These are phyloP conservation scores for Siniperca knerii DNA, from an alignment of 2,113 vertebrate genomes.

Conservation along the genomic window DNA sequence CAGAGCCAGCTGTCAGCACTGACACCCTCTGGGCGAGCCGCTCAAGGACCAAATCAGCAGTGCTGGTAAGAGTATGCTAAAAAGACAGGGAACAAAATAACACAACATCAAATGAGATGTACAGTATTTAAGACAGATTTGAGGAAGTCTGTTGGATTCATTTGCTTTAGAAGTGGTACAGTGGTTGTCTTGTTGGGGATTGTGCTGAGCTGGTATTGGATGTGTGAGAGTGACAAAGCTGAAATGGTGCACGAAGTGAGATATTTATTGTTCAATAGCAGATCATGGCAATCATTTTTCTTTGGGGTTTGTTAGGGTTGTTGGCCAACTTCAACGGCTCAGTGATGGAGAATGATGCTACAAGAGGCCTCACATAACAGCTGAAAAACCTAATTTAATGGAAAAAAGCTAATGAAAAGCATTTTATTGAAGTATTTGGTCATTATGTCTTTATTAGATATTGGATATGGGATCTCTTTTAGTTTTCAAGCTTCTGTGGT, in stretches of 20 bases:
- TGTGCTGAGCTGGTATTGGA: background rate
- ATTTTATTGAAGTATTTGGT: background rate
- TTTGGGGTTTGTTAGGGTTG: background rate
- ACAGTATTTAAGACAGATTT: background rate
- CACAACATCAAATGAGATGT: background rate
- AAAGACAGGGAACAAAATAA: conserved; percentile 1
- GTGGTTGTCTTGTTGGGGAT: background rate
- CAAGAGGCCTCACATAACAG: background rate
- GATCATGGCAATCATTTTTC: background rate
- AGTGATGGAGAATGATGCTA: background rate
- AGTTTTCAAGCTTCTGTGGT: background rate
- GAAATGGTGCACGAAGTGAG: background rate
- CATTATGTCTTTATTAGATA: background rate
- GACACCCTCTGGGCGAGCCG: conserved; percentile 73
- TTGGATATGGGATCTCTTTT: background rate
- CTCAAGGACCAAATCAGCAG: conserved; percentile 80
- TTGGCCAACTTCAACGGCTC: background rate
- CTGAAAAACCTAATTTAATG: background rate
- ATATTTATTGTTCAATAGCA: background rate
- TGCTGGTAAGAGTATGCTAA: conserved; percentile 82
- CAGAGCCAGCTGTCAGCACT: conserved; percentile 39
- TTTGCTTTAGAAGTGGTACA: background rate
- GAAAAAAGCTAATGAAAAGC: background rate
- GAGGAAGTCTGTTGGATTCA: too few species aligned
- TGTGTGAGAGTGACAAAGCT: background rate